phyloP scores from a whole-genome alignment of 2,113 vertebrate species.

The Nycticryphes semicollaris region DNA sequence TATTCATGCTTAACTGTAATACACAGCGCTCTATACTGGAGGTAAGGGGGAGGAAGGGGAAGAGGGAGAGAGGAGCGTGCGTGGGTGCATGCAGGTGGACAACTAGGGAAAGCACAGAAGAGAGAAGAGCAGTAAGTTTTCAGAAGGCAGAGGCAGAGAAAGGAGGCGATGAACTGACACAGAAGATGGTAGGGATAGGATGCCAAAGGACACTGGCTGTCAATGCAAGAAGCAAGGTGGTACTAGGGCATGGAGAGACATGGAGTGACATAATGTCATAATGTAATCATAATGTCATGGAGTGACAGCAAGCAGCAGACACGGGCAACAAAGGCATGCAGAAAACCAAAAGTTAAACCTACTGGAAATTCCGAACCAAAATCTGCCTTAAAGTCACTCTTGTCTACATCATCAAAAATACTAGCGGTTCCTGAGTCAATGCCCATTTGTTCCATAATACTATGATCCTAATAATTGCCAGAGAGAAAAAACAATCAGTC shows the following conservation, averaged over 20 bases:
- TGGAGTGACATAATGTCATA: neutral
- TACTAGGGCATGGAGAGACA: neutral
- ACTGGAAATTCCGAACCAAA: constrained; percentile 82
- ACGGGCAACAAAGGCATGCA: neutral
- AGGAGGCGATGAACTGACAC: neutral
- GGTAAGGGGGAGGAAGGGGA: neutral
- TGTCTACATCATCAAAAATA: constrained; percentile 81
- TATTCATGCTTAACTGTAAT: neutral
- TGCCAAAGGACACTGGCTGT: neutral
- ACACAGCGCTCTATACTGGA: neutral
- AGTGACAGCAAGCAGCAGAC: neutral
- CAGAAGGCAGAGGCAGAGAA: neutral
- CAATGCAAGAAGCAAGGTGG: neutral
- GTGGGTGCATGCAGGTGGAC: fast-evolving
- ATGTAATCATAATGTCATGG: too few relatives aligned
- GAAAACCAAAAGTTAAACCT: constrained; percentile 69
- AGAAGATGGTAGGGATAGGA: neutral
- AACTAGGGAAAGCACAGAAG: neutral
- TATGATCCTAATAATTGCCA: constrained; percentile 65
- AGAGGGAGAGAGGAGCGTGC: too few relatives aligned
- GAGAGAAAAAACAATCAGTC: constrained; percentile 54
- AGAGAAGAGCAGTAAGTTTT: neutral
- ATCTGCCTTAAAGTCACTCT: constrained; percentile 79
- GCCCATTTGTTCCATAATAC: constrained; percentile 72
- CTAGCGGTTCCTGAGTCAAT: constrained; percentile 70